Evolutionary conservation across 1,140 invertebrate genomes (phyloP).

Genomic region (Calosoma granatense): DNA sequence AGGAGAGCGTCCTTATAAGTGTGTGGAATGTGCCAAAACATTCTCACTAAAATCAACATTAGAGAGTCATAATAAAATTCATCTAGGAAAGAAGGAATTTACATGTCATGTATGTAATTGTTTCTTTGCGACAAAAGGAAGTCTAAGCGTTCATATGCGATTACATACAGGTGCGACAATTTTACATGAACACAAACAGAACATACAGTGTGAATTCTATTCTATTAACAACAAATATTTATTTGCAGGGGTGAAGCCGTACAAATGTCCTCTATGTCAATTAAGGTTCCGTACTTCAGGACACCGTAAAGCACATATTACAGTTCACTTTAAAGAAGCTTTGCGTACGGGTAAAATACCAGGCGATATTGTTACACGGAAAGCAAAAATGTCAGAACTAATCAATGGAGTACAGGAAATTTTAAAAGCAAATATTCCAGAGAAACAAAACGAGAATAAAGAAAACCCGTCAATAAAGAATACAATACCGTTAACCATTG

Average conservation of each 20-base stretch:
- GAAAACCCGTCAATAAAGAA: too few relatives aligned
- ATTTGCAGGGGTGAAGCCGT: slow-evolving; percentile 50
- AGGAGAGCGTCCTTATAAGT: slow-evolving; percentile 56
- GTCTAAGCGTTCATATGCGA: slow-evolving; percentile 61
- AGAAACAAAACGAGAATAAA: background rate
- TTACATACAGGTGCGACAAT: slow-evolving; percentile 44
- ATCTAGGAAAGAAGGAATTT: slow-evolving; percentile 41
- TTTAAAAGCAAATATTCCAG: background rate
- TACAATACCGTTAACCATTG: too few relatives aligned
- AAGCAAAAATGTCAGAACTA: slow-evolving; percentile 3
- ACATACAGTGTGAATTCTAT: slow-evolving; percentile 13
- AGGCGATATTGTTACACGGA: background rate
- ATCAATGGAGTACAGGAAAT: background rate
- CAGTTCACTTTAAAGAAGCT: slow-evolving; percentile 1
- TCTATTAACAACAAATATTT: slow-evolving; percentile 12
- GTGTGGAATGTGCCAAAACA: slow-evolving; percentile 49
- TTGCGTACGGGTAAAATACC: background rate
- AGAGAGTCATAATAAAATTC: slow-evolving; percentile 48
- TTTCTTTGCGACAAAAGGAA: slow-evolving; percentile 49
- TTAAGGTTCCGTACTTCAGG: slow-evolving; percentile 56
- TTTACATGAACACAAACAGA: background rate
- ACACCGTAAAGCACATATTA: slow-evolving; percentile 50
- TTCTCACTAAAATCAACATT: slow-evolving; percentile 61
- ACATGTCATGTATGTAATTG: slow-evolving; percentile 48
- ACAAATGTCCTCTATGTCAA: slow-evolving; percentile 53